Percentiles rank a stretch among this genome's conserved stretches.
These are phyloP conservation scores for Achlya flavicornis DNA, from an alignment of 2,888 invertebrate species.

Conservation along the genomic window DNA sequence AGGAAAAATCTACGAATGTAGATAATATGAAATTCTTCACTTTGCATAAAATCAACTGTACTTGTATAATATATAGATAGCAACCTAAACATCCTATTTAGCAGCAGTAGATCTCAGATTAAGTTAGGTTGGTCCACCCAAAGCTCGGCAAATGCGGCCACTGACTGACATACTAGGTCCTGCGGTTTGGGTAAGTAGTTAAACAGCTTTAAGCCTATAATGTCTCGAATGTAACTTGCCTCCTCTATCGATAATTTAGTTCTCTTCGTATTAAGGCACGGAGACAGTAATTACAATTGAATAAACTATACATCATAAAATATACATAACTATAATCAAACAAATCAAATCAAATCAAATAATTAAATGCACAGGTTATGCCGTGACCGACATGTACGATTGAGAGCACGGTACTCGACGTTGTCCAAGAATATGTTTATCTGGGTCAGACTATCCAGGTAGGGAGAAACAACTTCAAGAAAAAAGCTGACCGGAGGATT, in stretches of 20 bases:
- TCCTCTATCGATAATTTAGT: conserved; percentile 1
- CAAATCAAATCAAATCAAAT: too few relatives aligned
- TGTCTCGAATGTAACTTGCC: conserved; percentile 22
- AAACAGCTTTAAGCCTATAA: conserved; percentile 37
- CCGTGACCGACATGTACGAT: neutral
- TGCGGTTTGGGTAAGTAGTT: conserved; percentile 36
- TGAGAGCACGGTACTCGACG: too few relatives aligned
- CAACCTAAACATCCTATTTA: conserved; percentile 23
- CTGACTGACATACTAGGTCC: conserved; percentile 34
- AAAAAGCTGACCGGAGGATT: too few relatives aligned
- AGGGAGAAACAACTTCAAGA: too few relatives aligned
- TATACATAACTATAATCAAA: too few relatives aligned
- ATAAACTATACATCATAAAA: too few relatives aligned
- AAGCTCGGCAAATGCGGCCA: conserved; percentile 25
- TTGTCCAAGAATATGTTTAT: too few relatives aligned
- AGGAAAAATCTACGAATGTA: too few relatives aligned
- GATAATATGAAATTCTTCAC: too few relatives aligned
- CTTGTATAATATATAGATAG: conserved; percentile 14
- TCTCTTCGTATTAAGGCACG: neutral
- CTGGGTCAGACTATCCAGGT: too few relatives aligned
- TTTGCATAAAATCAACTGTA: neutral
- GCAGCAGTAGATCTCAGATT: conserved; percentile 30
- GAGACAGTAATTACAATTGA: neutral
- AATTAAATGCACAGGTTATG: neutral
- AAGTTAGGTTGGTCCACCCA: conserved; percentile 23